These are phyloP conservation scores for Actenoides lindsayi DNA, from an alignment of 2,113 vertebrate genomes.

Conservation along the genomic window DNA sequence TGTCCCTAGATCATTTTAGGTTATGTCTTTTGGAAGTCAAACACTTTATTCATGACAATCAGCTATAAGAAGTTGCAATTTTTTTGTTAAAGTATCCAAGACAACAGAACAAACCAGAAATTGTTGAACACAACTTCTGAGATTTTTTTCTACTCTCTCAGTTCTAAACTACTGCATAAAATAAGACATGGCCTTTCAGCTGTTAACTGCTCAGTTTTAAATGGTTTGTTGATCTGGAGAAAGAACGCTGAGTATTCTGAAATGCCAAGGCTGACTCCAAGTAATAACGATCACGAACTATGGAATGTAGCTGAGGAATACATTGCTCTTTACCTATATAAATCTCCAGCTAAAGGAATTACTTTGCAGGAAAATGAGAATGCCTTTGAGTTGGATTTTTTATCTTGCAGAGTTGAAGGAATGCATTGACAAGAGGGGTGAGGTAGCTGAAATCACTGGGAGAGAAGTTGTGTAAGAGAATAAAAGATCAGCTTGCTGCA, in stretches of 20 bases:
- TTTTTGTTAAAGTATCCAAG: slow-evolving; percentile 3
- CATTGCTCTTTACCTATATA: slow-evolving; percentile 6
- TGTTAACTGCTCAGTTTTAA: slow-evolving; percentile 56
- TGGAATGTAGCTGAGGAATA: slow-evolving; percentile 45
- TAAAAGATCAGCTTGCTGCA: slow-evolving; percentile 19
- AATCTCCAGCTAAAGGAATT: slow-evolving; percentile 27
- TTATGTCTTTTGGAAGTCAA: slow-evolving; percentile 53
- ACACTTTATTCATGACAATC: slow-evolving; percentile 38
- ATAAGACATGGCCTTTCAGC: slow-evolving; percentile 53
- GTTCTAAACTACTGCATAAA: slow-evolving; percentile 34
- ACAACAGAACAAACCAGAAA: slow-evolving; percentile 2
- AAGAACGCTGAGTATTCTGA: slow-evolving; percentile 53
- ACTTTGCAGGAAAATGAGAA: slow-evolving; percentile 40
- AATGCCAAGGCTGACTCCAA: slow-evolving; percentile 17
- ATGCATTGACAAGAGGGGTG: slow-evolving; percentile 1
- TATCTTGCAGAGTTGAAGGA: slow-evolving; percentile 38
- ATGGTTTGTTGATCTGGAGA: slow-evolving; percentile 58
- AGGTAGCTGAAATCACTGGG: not conserved
- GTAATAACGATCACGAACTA: slow-evolving; percentile 43
- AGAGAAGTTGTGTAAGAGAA: not conserved
- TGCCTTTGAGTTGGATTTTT: not conserved
- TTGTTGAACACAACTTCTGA: slow-evolving; percentile 30
- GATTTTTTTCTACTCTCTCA: slow-evolving; percentile 41
- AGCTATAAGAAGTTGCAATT: slow-evolving; percentile 15
- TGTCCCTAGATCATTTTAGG: slow-evolving; percentile 30